A percentile compares a stretch with the other conserved stretches of the same genome.
Conservation (phyloP, 2,797 vertebrate species). For the Crenuchus spilurus region DNA sequence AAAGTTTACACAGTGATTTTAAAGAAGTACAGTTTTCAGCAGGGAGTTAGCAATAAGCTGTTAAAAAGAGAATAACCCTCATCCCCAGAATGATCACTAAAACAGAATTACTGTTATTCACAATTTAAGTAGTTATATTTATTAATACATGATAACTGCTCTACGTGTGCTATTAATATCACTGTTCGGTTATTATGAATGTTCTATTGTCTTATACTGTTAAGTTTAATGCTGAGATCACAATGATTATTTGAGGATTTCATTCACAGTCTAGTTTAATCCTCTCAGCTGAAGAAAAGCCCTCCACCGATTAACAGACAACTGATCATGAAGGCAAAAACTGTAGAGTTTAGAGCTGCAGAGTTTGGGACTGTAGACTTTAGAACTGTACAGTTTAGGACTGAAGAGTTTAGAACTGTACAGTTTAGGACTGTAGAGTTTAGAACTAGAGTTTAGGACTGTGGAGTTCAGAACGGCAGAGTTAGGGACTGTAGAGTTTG, state of each 20-base stretch:
- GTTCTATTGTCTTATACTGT: background rate
- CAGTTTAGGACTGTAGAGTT: no score
- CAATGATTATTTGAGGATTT: background rate
- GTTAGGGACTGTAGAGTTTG: no score
- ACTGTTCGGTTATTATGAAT: background rate
- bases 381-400: background rate
- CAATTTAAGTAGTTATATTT: background rate
- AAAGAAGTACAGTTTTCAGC: slow-evolving; percentile 12
- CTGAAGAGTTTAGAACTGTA: background rate
- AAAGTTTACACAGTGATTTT: background rate
- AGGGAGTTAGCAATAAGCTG: background rate
- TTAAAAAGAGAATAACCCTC: slow-evolving; percentile 13
- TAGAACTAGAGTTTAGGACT: no score
- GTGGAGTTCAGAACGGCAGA: no score
- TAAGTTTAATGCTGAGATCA: background rate
- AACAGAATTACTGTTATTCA: slow-evolving; percentile 6
- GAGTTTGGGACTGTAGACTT: no score
- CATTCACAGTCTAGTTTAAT: slow-evolving; percentile 35
- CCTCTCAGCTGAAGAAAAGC: slow-evolving; percentile 38
- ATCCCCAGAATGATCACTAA: background rate
- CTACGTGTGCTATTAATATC: background rate
- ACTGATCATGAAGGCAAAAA: no score
- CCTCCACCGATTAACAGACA: slow-evolving; percentile 30
- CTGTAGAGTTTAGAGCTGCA: no score
- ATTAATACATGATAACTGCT: no score